Percentiles rank a stretch among this genome's conserved stretches.
Conservation (phyloP, 2,113 vertebrate genomes). For the Actinemys pallida region DNA sequence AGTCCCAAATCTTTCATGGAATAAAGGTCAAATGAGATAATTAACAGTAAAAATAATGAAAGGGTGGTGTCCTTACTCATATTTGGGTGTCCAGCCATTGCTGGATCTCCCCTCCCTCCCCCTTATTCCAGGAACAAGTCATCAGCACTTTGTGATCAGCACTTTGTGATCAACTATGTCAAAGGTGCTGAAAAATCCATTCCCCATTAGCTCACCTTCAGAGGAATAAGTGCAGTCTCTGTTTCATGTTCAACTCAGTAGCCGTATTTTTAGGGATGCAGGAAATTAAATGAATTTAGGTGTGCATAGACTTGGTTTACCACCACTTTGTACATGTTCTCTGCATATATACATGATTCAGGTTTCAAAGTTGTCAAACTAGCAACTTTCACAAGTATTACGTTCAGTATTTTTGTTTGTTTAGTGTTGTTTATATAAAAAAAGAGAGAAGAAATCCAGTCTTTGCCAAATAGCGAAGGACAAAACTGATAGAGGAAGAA, state of each 20-base stretch:
- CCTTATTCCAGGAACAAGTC: background rate
- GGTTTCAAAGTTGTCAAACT: background rate
- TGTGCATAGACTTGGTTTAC: background rate
- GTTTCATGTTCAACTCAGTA: background rate
- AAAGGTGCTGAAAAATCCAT: background rate
- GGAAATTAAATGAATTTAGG: background rate
- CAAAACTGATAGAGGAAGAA: background rate
- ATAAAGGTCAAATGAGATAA: background rate
- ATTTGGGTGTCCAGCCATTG: background rate
- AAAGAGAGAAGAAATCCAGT: fast-evolving
- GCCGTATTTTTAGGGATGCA: background rate
- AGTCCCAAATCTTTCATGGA: background rate
- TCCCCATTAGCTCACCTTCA: background rate
- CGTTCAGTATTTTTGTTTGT: background rate
- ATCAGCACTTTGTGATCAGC: background rate
- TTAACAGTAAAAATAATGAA: background rate
- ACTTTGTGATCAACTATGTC: background rate
- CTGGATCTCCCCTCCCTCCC: no score
- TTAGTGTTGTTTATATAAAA: background rate
- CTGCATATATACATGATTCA: background rate
- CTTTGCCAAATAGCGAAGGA: background rate
- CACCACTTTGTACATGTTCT: background rate
- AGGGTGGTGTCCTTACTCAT: background rate
- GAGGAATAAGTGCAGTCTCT: background rate
- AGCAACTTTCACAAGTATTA: background rate